Percentiles rank a stretch among this genome's conserved stretches.
These are phyloP conservation scores for Unio delphinus DNA, from an alignment of 2,888 invertebrate genomes.

Conservation along the genomic window DNA sequence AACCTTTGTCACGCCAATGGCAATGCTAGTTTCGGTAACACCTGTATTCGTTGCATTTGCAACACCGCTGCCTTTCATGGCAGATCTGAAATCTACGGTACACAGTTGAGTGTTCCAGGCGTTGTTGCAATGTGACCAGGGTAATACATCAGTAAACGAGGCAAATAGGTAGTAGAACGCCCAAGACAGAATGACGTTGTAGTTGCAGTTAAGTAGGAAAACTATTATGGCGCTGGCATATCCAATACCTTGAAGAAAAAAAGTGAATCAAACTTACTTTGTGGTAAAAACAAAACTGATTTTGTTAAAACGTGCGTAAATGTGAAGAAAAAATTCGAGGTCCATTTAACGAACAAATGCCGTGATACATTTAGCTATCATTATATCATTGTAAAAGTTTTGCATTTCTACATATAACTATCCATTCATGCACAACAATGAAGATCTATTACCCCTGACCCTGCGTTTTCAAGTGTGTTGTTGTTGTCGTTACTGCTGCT, in stretches of 20 bases:
- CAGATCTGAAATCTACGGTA: conserved; percentile 18
- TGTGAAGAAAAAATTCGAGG: no score
- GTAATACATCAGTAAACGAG: conserved; percentile 78
- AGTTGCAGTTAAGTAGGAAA: conserved; percentile 64
- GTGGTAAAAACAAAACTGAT: background rate
- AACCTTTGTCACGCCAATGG: conserved; percentile 10
- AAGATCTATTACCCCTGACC: no score
- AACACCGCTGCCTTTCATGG: conserved; percentile 5
- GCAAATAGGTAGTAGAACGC: conserved; percentile 84
- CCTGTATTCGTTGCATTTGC: background rate
- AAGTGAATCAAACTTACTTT: background rate
- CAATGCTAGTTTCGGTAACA: conserved; percentile 3
- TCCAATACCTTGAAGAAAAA: conserved; percentile 76
- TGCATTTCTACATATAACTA: no score
- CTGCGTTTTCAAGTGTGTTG: no score
- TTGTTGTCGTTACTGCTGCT: no score
- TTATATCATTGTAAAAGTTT: no score
- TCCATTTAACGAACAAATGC: no score
- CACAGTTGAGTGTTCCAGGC: conserved; percentile 81
- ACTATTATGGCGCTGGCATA: conserved; percentile 71
- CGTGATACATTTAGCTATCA: no score
- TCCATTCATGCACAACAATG: no score
- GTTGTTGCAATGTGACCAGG: conserved; percentile 87
- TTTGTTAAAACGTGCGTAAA: no score
- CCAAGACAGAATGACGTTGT: conserved; percentile 87